A percentile compares a stretch with the other conserved stretches of the same genome.
These are phyloP conservation scores for Lasioglossum oenotherae DNA, from an alignment of 2,888 invertebrate genomes.

Conservation along the genomic window DNA sequence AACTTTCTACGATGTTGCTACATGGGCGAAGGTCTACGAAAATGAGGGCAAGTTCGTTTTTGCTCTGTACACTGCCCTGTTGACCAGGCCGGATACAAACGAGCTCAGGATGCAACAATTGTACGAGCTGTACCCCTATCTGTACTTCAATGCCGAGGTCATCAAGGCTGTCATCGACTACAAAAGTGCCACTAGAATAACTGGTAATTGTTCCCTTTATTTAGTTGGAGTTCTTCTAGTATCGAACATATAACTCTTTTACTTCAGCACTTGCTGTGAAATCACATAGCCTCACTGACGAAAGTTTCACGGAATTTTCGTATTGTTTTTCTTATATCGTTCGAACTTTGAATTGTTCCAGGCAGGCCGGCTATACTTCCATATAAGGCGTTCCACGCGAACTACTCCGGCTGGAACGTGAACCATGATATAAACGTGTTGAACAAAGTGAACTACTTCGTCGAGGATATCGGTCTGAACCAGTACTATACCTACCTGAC, in stretches of 20 bases:
- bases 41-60: constrained; percentile 86
- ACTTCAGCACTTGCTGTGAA: background rate
- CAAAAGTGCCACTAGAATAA: constrained; percentile 72
- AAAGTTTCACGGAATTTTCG: too few relatives aligned
- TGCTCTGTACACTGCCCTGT: constrained; percentile 87
- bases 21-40: constrained; percentile 82
- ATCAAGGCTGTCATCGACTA: constrained; percentile 82
- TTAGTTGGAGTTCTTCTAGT: background rate
- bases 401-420: constrained; percentile 87
- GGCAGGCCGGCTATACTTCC: background rate
- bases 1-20: constrained; percentile 82
- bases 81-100: constrained; percentile 87
- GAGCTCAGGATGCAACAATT: constrained; percentile 88
- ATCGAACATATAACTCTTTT: background rate
- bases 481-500: constrained; percentile 89
- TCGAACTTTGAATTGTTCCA: background rate
- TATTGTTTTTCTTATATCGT: background rate
- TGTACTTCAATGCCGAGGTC: constrained; percentile 87
- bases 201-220: constrained; percentile 62
- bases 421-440: constrained; percentile 86
- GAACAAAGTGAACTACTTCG: constrained; percentile 88
- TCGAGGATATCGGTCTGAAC: constrained; percentile 89
- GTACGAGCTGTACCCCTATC: constrained; percentile 89
- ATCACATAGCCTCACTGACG: too few relatives aligned
- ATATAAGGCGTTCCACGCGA: constrained; percentile 82